Percentiles rank a stretch among this genome's conserved stretches.
phyloP scores from a whole-genome alignment of 2,888 invertebrate genomes.

The Cephus rjabovi region DNA sequence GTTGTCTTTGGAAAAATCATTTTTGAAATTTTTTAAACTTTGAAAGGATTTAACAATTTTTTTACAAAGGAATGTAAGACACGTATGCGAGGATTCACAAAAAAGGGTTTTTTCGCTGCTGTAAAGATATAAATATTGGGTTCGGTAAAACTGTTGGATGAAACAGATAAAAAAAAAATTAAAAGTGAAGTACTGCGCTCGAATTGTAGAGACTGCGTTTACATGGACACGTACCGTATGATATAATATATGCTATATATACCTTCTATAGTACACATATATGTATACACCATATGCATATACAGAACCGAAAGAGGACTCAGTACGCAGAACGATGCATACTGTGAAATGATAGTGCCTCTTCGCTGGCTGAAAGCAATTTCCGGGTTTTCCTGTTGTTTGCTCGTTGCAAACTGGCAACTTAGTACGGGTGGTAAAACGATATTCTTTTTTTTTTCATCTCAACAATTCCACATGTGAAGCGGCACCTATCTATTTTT shows the following conservation, averaged over 20 bases:
- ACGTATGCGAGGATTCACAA: background rate
- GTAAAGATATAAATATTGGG: background rate
- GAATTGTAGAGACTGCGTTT: background rate
- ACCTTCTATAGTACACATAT: background rate
- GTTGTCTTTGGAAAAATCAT: background rate
- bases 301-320: slow-evolving; percentile 11
- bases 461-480: background rate
- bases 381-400: slow-evolving; percentile 33
- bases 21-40: background rate
- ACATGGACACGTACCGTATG: background rate
- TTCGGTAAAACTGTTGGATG: background rate
- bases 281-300: background rate
- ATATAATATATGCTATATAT: background rate
- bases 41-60: background rate
- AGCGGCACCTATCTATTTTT: background rate
- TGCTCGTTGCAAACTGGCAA: background rate
- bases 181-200: background rate
- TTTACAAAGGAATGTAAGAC: background rate
- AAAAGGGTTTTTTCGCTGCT: background rate
- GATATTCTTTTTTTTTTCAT: background rate
- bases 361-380: slow-evolving; percentile 41
- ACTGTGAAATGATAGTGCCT: slow-evolving; percentile 27
- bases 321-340: slow-evolving; percentile 15
- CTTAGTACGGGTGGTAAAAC: background rate
- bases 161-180: background rate